Evolutionary conservation across 2,113 vertebrate genomes (phyloP).

Genomic region (Sakesphorus luctuosus): DNA sequence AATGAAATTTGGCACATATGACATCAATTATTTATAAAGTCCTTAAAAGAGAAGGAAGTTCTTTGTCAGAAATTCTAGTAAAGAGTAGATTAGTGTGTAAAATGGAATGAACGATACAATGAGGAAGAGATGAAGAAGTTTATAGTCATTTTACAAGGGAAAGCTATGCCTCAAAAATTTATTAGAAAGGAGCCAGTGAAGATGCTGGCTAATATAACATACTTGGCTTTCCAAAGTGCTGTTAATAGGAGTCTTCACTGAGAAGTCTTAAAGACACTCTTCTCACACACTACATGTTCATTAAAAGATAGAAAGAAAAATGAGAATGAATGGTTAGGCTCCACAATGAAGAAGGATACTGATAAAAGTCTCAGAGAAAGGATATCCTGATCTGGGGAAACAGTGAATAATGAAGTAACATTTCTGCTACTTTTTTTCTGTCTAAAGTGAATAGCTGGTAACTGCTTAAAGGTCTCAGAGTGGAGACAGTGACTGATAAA

Average conservation of each 20-base stretch:
- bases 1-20: conserved; percentile 8
- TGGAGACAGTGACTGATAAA: background rate
- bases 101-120: background rate
- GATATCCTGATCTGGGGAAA: background rate
- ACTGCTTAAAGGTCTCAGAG: background rate
- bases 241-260: background rate
- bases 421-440: background rate
- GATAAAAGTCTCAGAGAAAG: background rate
- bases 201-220: background rate
- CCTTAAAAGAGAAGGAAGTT: background rate
- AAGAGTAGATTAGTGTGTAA: background rate
- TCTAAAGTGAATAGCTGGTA: background rate
- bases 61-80: background rate
- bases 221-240: background rate
- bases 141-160: background rate
- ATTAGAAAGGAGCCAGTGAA: background rate
- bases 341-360: background rate
- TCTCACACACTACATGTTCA: background rate
- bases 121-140: background rate
- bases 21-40: background rate
- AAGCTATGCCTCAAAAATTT: background rate
- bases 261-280: background rate
- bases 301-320: background rate
- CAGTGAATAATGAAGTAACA: background rate
- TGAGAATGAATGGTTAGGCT: background rate